Evolutionary conservation across 1,140 invertebrate genomes (phyloP).

Genomic region (Caenorhabditis brenneri): DNA sequence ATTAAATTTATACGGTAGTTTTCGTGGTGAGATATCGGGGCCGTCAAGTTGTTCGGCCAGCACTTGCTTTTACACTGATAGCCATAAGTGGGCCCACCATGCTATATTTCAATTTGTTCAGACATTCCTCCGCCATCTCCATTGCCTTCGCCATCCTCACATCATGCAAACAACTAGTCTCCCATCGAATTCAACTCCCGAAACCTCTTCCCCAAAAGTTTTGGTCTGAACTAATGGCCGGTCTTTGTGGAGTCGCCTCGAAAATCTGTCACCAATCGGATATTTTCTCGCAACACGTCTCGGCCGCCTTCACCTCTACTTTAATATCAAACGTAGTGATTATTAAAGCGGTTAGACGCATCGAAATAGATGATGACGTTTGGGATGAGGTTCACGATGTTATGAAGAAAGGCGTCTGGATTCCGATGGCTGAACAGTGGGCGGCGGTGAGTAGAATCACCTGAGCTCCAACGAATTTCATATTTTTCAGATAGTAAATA

Average conservation of each 20-base stretch:
- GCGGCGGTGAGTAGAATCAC: conserved; percentile 29
- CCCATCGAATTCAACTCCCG: conserved; percentile 61
- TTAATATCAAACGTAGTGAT: conserved; percentile 40
- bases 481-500: conserved; percentile 56
- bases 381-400: conserved; percentile 65
- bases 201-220: conserved; percentile 59
- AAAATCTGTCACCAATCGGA: conserved; percentile 55
- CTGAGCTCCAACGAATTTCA: conserved; percentile 33
- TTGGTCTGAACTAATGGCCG: conserved; percentile 52
- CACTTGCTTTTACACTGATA: too few species aligned
- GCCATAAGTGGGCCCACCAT: too few species aligned
- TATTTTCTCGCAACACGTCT: conserved; percentile 57
- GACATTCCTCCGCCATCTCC: conserved; percentile 48
- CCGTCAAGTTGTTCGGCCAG: too few species aligned
- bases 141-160: conserved; percentile 55
- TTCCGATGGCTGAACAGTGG: conserved; percentile 65
- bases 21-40: too few species aligned
- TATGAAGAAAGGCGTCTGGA: conserved; percentile 61
- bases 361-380: conserved; percentile 65
- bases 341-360: conserved; percentile 62
- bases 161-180: conserved; percentile 54
- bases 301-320: conserved; percentile 62
- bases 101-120: conserved; percentile 32
- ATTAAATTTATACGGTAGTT: too few species aligned
- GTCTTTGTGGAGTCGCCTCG: conserved; percentile 44